Evolutionary conservation across 2,113 vertebrate genomes (phyloP).

Genomic region (Ciconia boyciana): DNA sequence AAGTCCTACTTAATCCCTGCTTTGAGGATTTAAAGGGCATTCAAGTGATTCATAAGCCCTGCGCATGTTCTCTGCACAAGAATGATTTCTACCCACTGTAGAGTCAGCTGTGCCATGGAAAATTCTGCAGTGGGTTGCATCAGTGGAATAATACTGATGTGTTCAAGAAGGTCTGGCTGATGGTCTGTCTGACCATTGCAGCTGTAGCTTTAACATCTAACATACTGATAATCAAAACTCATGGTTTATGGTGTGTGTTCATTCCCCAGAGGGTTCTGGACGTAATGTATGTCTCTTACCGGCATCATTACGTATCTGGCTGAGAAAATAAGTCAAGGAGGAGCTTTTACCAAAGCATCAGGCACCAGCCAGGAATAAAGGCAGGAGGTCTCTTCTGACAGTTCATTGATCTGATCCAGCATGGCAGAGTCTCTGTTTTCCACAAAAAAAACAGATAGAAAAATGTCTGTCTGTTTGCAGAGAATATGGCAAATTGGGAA

Average conservation of each 20-base stretch:
- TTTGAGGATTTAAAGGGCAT: conserved; percentile 42
- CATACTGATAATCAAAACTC: background rate
- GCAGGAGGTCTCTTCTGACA: background rate
- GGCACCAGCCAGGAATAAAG: background rate
- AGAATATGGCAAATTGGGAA: background rate
- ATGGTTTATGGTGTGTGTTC: background rate
- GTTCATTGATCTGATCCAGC: background rate
- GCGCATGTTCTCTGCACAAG: background rate
- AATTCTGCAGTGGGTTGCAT: background rate
- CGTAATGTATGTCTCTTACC: background rate
- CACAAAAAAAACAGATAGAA: accelerated
- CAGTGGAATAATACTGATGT: background rate
- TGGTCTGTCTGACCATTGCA: background rate
- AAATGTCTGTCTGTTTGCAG: background rate
- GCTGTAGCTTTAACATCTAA: background rate
- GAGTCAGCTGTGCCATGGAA: background rate
- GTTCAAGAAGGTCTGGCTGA: background rate
- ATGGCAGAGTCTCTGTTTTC: background rate
- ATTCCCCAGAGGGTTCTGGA: background rate
- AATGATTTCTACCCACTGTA: conserved; percentile 9
- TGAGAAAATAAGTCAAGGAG: background rate
- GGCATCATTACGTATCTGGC: background rate
- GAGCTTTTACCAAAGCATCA: background rate
- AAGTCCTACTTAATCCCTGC: conserved; percentile 57
- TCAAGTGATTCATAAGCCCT: conserved; percentile 39